These are phyloP conservation scores for Psittacara wagleri DNA, from an alignment of 2,113 vertebrate species.

Conservation along the genomic window DNA sequence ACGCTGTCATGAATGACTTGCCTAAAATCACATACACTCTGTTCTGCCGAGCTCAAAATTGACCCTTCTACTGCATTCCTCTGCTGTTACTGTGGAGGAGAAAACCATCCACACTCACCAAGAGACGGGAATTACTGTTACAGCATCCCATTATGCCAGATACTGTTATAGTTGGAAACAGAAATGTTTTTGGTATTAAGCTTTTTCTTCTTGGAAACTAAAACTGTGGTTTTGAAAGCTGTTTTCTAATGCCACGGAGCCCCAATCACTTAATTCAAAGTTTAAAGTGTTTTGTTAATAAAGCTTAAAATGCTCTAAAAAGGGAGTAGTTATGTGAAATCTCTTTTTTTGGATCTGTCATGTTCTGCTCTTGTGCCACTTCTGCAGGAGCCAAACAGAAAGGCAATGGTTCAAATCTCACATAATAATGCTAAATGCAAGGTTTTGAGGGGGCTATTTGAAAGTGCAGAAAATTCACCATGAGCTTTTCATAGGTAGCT, in stretches of 20 bases:
- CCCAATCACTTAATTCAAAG: background rate
- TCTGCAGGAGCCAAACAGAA: background rate
- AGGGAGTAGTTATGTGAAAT: background rate
- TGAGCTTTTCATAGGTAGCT: background rate
- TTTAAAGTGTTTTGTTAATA: slow-evolving; percentile 23
- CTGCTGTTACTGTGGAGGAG: background rate
- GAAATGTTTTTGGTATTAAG: slow-evolving; percentile 11
- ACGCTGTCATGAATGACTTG: accelerated
- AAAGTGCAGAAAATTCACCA: background rate
- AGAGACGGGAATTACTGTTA: background rate
- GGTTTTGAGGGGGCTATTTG: background rate
- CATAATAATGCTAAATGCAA: background rate
- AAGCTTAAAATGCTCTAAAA: slow-evolving; percentile 11
- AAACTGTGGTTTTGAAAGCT: background rate
- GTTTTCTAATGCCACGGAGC: background rate
- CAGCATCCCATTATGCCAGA: slow-evolving; percentile 2
- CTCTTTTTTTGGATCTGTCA: background rate
- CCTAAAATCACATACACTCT: background rate
- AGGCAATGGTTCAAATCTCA: background rate
- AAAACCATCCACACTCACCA: background rate
- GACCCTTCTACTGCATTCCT: slow-evolving; percentile 33
- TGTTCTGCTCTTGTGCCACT: background rate
- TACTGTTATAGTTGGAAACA: slow-evolving; percentile 35
- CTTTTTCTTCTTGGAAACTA: slow-evolving; percentile 34
- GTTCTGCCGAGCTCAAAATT: background rate